phyloP scores from a whole-genome alignment of 2,888 invertebrate species.

The Philopedon plagiatum region DNA sequence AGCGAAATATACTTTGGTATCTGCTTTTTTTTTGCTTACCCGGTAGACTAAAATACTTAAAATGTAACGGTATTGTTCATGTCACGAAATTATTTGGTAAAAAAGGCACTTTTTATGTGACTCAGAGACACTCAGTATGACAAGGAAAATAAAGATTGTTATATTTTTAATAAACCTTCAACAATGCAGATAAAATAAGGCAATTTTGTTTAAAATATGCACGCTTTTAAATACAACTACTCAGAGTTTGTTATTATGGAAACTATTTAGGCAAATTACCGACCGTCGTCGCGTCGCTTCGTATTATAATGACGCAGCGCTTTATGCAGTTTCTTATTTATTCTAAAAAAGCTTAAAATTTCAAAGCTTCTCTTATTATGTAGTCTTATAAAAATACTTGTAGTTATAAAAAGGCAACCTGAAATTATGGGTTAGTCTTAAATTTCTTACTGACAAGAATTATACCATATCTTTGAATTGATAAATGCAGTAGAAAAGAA shows the following conservation, averaged over 20 bases:
- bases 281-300: neutral
- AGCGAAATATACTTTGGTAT: too few species aligned
- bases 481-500: too few species aligned
- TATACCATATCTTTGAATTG: too few species aligned
- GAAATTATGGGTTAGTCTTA: too few species aligned
- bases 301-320: neutral
- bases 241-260: neutral
- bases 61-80: too few species aligned
- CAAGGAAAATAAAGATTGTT: neutral
- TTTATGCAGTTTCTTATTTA: neutral
- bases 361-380: neutral
- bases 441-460: too few species aligned
- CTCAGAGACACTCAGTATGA: neutral
- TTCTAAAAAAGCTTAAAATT: neutral
- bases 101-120: too few species aligned
- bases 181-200: neutral
- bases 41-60: too few species aligned
- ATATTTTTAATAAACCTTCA: neutral
- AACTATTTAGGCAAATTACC: slow-evolving; percentile 1
- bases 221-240: neutral
- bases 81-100: too few species aligned
- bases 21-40: too few species aligned
- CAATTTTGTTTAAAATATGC: neutral
- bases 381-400: too few species aligned
- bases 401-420: too few species aligned